Evolutionary conservation across 2,113 vertebrate genomes (phyloP).

Genomic region (Lutjanus erythropterus): DNA sequence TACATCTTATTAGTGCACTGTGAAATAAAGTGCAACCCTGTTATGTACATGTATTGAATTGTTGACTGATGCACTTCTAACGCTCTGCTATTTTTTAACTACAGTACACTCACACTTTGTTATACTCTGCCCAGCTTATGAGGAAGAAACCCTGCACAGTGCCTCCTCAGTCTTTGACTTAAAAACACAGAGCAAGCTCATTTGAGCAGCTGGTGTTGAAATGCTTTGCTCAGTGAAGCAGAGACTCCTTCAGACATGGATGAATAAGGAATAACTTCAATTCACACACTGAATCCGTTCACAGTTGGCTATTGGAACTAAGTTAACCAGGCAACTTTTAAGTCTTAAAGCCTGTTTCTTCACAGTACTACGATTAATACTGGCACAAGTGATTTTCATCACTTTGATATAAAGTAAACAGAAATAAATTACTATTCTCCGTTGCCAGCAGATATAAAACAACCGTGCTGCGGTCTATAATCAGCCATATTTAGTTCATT

Average conservation of each 20-base stretch:
- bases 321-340: conserved; percentile 19
- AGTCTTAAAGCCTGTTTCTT: not conserved
- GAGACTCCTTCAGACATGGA: conserved; percentile 36
- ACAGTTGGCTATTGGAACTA: conserved; percentile 8
- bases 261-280: conserved; percentile 39
- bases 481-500: not conserved
- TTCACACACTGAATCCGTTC: conserved; percentile 19
- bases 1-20: no score
- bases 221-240: conserved; percentile 52
- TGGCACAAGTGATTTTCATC: not conserved
- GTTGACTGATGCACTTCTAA: not conserved
- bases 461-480: not conserved
- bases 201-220: conserved; percentile 50
- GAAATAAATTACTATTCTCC: not conserved
- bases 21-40: no score
- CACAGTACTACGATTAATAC: not conserved
- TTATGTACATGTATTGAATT: not conserved
- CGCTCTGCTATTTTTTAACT: not conserved
- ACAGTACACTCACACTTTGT: not conserved
- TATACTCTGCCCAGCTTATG: not conserved
- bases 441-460: not conserved
- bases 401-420: not conserved
- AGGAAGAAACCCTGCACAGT: not conserved
- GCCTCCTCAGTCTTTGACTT: conserved; percentile 10
- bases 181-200: conserved; percentile 38